Conservation (phyloP, 1,140 invertebrate species). For the Paramacrobiotus metropolitanus region DNA sequence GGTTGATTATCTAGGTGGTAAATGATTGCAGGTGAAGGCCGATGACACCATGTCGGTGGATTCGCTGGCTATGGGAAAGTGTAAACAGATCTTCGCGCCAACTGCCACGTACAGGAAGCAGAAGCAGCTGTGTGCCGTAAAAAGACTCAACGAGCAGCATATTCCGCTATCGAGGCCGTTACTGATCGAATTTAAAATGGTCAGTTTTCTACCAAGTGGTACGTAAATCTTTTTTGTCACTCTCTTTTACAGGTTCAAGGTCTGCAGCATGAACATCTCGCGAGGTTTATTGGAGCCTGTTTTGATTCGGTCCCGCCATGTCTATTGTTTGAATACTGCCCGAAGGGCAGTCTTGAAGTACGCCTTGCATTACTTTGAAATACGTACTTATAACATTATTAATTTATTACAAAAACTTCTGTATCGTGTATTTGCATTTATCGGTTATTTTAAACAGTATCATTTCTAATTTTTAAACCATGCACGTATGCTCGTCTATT, state of each 20-base stretch:
- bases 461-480: too few relatives aligned
- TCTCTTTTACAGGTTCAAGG: not conserved
- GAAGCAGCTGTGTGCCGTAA: slow-evolving; percentile 37
- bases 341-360: slow-evolving; percentile 1
- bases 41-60: slow-evolving; percentile 36
- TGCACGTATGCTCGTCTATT: too few relatives aligned
- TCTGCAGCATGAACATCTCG: not conserved
- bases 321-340: not conserved
- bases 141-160: slow-evolving; percentile 41
- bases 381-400: too few relatives aligned
- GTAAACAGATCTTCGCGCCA: slow-evolving; percentile 55
- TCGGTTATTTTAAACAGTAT: too few relatives aligned
- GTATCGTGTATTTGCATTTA: too few relatives aligned
- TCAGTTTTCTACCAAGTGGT: slow-evolving; percentile 18
- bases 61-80: slow-evolving; percentile 43
- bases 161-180: slow-evolving; percentile 60
- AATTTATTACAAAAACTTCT: too few relatives aligned
- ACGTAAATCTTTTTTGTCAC: not conserved
- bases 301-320: slow-evolving; percentile 5
- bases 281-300: not conserved
- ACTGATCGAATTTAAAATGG: slow-evolving; percentile 65
- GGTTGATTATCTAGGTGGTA: slow-evolving; percentile 7
- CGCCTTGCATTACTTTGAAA: not conserved
- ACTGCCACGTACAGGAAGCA: slow-evolving; percentile 68
- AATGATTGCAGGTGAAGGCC: slow-evolving; percentile 17